A percentile compares a stretch with the other conserved stretches of the same genome.
phyloP scores from a whole-genome alignment of 2,888 invertebrate species.

The Hypselothyrea guttata region DNA sequence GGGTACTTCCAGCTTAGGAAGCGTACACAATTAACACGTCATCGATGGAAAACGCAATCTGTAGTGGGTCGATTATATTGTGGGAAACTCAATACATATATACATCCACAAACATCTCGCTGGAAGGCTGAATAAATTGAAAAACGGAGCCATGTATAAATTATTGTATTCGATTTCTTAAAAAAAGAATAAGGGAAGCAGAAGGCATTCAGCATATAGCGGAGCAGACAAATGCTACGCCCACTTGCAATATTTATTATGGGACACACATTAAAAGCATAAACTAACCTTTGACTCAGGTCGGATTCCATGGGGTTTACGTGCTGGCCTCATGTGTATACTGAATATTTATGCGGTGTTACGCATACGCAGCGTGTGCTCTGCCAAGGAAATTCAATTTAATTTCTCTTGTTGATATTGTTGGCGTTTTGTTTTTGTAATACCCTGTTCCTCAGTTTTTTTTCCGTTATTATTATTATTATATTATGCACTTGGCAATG shows the following conservation, averaged over 20 bases:
- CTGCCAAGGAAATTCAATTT: constrained; percentile 35
- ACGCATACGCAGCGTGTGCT: constrained; percentile 47
- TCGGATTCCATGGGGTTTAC: constrained; percentile 14
- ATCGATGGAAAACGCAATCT: constrained; percentile 51
- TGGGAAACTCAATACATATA: constrained; percentile 36
- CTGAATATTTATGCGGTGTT: constrained; percentile 60
- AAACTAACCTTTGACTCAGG: constrained; percentile 53
- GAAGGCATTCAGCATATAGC: not conserved
- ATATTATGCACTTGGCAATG: constrained; percentile 18
- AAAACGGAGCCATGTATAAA: constrained; percentile 46
- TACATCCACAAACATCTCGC: not conserved
- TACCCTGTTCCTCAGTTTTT: not conserved
- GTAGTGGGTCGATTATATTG: constrained; percentile 54
- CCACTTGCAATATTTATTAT: constrained; percentile 63
- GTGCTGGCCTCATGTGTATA: constrained; percentile 8
- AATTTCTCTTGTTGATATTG: constrained; percentile 10
- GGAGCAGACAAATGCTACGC: constrained; percentile 30
- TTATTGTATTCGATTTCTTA: constrained; percentile 46
- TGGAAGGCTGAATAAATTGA: constrained; percentile 19
- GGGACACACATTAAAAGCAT: constrained; percentile 26
- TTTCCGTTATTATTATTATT: too few species aligned
- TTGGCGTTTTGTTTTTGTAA: not conserved
- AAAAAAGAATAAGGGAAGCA: constrained; percentile 31
- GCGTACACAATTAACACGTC: constrained; percentile 55
- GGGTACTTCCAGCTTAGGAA: constrained; percentile 32